Conservation (phyloP, 2,797 vertebrate species). For the Microhierax caerulescens region DNA sequence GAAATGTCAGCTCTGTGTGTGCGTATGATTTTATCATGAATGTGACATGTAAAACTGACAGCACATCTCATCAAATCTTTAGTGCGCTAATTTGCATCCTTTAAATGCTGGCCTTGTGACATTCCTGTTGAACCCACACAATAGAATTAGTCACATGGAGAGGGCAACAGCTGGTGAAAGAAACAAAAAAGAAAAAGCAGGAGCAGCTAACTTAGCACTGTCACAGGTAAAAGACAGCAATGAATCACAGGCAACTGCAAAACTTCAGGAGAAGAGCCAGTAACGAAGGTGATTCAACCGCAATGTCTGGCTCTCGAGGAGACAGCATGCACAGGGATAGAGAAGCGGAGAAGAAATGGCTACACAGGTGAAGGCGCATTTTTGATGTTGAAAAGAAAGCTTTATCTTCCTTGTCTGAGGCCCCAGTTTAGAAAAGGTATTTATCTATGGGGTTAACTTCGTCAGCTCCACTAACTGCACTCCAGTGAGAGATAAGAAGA, state of each 20-base stretch:
- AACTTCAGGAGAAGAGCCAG: background rate
- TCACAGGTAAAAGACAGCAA: background rate
- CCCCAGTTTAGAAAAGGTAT: background rate
- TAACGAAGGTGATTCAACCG: background rate
- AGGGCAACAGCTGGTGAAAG: background rate
- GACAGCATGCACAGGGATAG: background rate
- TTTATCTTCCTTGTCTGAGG: background rate
- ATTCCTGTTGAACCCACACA: background rate
- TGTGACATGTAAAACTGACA: background rate
- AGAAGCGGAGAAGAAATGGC: background rate
- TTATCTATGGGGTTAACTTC: conserved; percentile 37
- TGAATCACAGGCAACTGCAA: background rate
- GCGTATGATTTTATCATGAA: background rate
- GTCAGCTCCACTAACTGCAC: conserved; percentile 46
- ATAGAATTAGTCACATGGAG: background rate
- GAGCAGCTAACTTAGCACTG: background rate
- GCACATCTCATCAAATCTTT: background rate
- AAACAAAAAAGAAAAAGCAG: background rate
- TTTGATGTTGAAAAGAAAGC: background rate
- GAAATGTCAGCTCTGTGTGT: background rate
- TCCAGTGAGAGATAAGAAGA: conserved; percentile 56
- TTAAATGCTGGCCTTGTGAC: background rate
- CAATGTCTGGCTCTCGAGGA: background rate
- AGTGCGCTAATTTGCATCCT: background rate
- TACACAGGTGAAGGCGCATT: background rate